These are phyloP conservation scores for Bombus polaris DNA, from an alignment of 1,140 invertebrate species.

Conservation along the genomic window DNA sequence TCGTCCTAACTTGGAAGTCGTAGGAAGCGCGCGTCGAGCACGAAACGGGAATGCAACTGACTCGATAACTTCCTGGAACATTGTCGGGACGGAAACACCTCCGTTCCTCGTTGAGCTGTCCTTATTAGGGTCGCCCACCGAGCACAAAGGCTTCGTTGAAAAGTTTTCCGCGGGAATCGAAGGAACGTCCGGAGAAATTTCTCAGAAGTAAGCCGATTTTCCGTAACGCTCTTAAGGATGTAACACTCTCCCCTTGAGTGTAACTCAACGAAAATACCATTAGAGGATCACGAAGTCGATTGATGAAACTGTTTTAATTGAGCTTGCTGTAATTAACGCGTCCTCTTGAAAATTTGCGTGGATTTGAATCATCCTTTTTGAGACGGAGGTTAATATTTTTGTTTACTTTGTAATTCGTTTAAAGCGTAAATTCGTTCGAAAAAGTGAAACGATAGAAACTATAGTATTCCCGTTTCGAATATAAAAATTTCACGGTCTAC, in stretches of 20 bases:
- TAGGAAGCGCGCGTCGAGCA: constrained; percentile 15
- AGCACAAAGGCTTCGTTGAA: constrained; percentile 31
- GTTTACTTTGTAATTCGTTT: too few relatives aligned
- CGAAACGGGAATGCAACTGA: constrained; percentile 27
- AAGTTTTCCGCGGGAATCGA: constrained; percentile 17
- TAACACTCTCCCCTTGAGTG: neutral
- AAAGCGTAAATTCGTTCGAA: too few relatives aligned
- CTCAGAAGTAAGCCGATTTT: neutral
- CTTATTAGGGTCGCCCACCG: constrained; percentile 35
- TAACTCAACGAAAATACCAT: neutral
- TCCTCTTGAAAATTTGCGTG: neutral
- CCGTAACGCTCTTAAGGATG: neutral
- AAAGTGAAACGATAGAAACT: too few relatives aligned
- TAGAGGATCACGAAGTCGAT: neutral
- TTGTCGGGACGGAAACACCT: constrained; percentile 12
- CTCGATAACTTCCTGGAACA: constrained; percentile 35
- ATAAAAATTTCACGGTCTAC: neutral
- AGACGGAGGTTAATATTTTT: too few relatives aligned
- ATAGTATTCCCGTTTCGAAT: neutral
- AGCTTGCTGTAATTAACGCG: neutral
- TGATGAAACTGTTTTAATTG: neutral
- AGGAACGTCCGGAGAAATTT: constrained; percentile 21
- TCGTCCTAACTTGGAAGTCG: constrained; percentile 5
- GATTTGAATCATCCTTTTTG: neutral
- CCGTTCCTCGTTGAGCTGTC: neutral